phyloP scores from a whole-genome alignment of 2,888 invertebrate genomes.

The Eupithecia insigniata region DNA sequence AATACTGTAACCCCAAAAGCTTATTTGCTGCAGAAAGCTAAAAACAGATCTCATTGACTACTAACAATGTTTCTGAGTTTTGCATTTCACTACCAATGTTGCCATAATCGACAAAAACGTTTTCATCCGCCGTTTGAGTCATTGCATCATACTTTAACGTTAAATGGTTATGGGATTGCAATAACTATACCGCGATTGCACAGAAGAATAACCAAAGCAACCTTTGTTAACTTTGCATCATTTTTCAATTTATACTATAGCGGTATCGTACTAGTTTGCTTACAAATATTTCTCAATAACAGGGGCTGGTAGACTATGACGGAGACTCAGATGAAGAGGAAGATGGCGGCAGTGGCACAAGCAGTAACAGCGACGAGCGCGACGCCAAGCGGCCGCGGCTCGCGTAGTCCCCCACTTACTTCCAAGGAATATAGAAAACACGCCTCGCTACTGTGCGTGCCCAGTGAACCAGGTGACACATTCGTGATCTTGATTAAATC shows the following conservation, averaged over 20 bases:
- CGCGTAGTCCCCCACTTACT: slow-evolving; percentile 83
- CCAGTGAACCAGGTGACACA: slow-evolving; percentile 53
- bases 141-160: background rate
- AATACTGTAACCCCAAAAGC: background rate
- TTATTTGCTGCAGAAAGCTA: background rate
- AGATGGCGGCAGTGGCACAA: slow-evolving; percentile 74
- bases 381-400: slow-evolving; percentile 90
- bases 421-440: slow-evolving; percentile 73
- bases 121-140: background rate
- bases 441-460: slow-evolving; percentile 62
- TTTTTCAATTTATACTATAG: background rate
- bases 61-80: background rate
- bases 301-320: slow-evolving; percentile 98
- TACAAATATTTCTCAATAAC: slow-evolving; percentile 39
- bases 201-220: background rate
- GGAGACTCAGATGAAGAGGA: slow-evolving; percentile 98
- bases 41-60: background rate
- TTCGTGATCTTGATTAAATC: slow-evolving; percentile 5
- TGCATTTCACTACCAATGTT: background rate
- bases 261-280: background rate
- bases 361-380: slow-evolving; percentile 70
- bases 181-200: background rate
- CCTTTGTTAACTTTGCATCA: background rate
- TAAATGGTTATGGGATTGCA: background rate
- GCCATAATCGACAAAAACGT: background rate